A percentile compares a stretch with the other conserved stretches of the same genome.
phyloP scores from a whole-genome alignment of 1,140 invertebrate genomes.

The Atta cephalotes region DNA sequence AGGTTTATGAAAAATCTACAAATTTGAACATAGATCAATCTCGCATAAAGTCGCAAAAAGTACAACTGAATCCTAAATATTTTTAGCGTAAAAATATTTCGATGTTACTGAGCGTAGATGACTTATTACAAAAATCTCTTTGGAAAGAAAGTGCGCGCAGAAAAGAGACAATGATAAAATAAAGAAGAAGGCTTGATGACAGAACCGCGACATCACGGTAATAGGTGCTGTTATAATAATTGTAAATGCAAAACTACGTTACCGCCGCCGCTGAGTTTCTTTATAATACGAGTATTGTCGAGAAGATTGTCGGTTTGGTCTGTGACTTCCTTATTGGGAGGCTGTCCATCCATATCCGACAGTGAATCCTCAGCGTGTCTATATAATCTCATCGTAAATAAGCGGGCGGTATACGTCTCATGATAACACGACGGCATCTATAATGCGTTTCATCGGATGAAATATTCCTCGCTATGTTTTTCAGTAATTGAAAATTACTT shows the following conservation, averaged over 20 bases:
- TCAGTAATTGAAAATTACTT: constrained; percentile 25
- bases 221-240: constrained; percentile 71
- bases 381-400: constrained; percentile 48
- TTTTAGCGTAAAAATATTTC: neutral
- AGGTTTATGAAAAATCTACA: neutral
- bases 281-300: constrained; percentile 67
- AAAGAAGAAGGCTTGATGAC: constrained; percentile 45
- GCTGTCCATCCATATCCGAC: constrained; percentile 1
- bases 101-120: constrained; percentile 21
- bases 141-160: neutral
- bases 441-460: neutral
- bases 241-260: constrained; percentile 67
- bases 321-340: constrained; percentile 54
- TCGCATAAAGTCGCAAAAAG: neutral
- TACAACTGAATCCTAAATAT: constrained; percentile 56
- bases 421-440: neutral
- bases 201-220: constrained; percentile 55
- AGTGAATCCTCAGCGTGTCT: neutral
- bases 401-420: constrained; percentile 24
- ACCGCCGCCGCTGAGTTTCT: constrained; percentile 33
- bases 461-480: neutral
- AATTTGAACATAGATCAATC: neutral
- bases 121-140: constrained; percentile 59
- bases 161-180: neutral
- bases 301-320: constrained; percentile 56